Percentiles rank a stretch among this genome's conserved stretches.
phyloP scores from a whole-genome alignment of 1,140 invertebrate genomes.

The Drosophila auraria region DNA sequence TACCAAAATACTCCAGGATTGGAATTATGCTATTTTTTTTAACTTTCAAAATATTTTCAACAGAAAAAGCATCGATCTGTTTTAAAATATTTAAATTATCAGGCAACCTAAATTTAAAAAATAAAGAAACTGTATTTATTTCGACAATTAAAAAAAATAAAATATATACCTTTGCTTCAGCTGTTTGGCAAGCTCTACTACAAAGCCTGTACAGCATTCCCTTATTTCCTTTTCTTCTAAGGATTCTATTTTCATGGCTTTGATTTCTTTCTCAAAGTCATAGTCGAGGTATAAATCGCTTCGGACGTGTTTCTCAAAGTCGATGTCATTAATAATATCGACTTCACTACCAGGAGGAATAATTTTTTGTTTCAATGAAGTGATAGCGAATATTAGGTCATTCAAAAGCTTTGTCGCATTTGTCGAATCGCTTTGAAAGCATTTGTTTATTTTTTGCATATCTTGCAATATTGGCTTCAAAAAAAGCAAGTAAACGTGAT shows the following conservation, averaged over 20 bases:
- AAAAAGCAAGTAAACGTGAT: conserved; percentile 8
- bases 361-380: conserved; percentile 14
- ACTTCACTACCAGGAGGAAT: conserved; percentile 12
- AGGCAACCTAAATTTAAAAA: conserved; percentile 5
- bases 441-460: conserved; percentile 6
- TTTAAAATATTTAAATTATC: conserved; percentile 23
- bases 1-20: conserved; percentile 13
- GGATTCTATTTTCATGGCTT: not conserved
- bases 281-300: not conserved
- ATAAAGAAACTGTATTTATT: not conserved
- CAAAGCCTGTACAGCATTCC: conserved; percentile 11
- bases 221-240: conserved; percentile 4
- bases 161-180: conserved; percentile 11
- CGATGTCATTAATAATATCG: conserved; percentile 10
- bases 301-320: not conserved
- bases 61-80: conserved; percentile 14
- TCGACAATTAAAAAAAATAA: not conserved
- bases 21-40: conserved; percentile 10
- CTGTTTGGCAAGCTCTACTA: conserved; percentile 8
- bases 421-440: conserved; percentile 13
- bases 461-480: conserved; percentile 12
- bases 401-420: conserved; percentile 3
- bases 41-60: conserved; percentile 14
- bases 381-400: conserved; percentile 12
- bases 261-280: not conserved